Evolutionary conservation across 2,888 invertebrate genomes (phyloP).

Genomic region (Eudasyphora cyanicolor): DNA sequence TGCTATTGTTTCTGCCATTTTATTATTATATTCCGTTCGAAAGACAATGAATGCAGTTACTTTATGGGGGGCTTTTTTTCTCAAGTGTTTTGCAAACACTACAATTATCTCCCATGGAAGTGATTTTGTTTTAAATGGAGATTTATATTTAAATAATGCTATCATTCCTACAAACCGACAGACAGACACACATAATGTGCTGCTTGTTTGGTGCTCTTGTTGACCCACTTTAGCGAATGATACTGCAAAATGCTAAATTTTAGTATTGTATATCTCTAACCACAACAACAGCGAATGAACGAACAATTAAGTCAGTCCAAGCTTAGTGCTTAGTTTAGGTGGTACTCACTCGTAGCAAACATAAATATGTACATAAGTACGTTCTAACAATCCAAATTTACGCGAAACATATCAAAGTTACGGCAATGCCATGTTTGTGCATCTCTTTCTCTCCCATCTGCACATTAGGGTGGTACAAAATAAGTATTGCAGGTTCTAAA

Average conservation of each 20-base stretch:
- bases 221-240: conserved; percentile 38
- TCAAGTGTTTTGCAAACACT: conserved; percentile 59
- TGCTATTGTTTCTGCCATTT: conserved; percentile 9
- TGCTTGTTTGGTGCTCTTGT: background rate
- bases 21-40: background rate
- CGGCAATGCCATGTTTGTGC: background rate
- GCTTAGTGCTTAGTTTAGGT: background rate
- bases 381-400: background rate
- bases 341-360: background rate
- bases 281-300: background rate
- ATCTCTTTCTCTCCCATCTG: too few relatives aligned
- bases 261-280: conserved; percentile 1
- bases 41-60: conserved; percentile 35
- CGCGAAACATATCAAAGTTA: background rate
- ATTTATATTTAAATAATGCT: conserved; percentile 55
- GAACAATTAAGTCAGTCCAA: background rate
- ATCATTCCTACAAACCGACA: conserved; percentile 29
- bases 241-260: conserved; percentile 8
- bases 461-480: too few relatives aligned
- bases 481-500: too few relatives aligned
- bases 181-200: background rate
- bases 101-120: conserved; percentile 42
- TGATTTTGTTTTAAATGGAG: conserved; percentile 39
- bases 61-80: conserved; percentile 38
- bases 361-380: background rate